A percentile compares a stretch with the other conserved stretches of the same genome.
Evolutionary conservation across 2,888 invertebrate species (phyloP).

Genomic region (Seladonia tumulorum): DNA sequence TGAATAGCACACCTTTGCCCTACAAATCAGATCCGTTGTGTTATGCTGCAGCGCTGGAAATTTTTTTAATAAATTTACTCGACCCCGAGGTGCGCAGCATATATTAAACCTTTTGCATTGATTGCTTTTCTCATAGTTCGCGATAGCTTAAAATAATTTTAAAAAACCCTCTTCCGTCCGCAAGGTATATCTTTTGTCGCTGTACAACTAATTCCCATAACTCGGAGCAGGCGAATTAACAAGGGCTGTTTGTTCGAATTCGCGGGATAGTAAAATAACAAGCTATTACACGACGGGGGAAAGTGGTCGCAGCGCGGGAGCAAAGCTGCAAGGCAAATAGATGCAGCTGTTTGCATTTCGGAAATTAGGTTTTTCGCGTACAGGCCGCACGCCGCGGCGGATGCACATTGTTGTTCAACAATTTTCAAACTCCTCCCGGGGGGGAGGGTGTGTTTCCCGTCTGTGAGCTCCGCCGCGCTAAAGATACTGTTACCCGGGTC

Average conservation of each 20-base stretch:
- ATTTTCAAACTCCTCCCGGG: not conserved
- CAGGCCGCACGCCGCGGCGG: not conserved
- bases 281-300: constrained; percentile 27
- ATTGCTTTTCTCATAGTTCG: no score
- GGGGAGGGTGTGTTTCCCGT: not conserved
- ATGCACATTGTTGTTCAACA: constrained; percentile 7
- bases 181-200: not conserved
- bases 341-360: constrained; percentile 7
- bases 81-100: no score
- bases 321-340: constrained; percentile 1
- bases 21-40: not conserved
- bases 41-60: not conserved
- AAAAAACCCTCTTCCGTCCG: no score
- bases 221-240: not conserved
- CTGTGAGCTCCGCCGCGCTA: not conserved
- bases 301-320: constrained; percentile 11
- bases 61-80: no score
- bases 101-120: no score
- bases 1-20: not conserved
- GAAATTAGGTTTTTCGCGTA: constrained; percentile 30
- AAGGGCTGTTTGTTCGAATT: constrained; percentile 13
- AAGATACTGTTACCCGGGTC: not conserved
- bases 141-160: no score
- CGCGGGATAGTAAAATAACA: not conserved
- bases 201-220: no score